These are phyloP conservation scores for Syngnathus rostellatus DNA, from an alignment of 2,797 vertebrate species.

Conservation along the genomic window DNA sequence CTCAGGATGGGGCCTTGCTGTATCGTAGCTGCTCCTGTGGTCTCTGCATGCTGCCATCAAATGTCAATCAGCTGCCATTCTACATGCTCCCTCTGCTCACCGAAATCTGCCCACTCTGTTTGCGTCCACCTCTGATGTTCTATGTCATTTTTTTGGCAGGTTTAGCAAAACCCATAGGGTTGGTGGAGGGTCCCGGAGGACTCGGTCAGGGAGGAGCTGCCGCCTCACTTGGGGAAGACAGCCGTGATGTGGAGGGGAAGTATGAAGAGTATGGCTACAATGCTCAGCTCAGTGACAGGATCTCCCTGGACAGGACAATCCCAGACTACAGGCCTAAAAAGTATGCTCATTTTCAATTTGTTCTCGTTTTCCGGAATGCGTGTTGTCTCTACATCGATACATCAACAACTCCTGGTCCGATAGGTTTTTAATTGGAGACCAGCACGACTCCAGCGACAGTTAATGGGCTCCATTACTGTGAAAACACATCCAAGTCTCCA, in stretches of 20 bases:
- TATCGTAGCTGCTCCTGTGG: constrained; percentile 31
- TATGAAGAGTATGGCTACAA: constrained; percentile 97
- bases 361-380: constrained; percentile 14
- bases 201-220: constrained; percentile 90
- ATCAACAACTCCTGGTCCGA: constrained; percentile 15
- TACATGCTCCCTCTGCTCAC: constrained; percentile 26
- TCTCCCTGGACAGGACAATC: constrained; percentile 93
- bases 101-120: constrained; percentile 18
- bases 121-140: constrained; percentile 19
- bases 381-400: constrained; percentile 10
- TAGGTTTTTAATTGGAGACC: constrained; percentile 14
- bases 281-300: constrained; percentile 91
- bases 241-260: constrained; percentile 77
- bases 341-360: constrained; percentile 61
- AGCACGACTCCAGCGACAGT: constrained; percentile 28
- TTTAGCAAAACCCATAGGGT: constrained; percentile 91
- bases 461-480: neutral
- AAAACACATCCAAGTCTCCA: neutral
- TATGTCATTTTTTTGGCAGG: constrained; percentile 63
- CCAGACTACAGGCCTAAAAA: constrained; percentile 96
- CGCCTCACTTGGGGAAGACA: constrained; percentile 84
- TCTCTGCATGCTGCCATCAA: constrained; percentile 22
- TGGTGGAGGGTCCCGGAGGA: constrained; percentile 93
- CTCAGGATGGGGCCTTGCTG: constrained; percentile 25
- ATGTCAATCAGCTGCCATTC: constrained; percentile 40